phyloP scores from a whole-genome alignment of 2,113 vertebrate genomes.

The Silurus asotus region DNA sequence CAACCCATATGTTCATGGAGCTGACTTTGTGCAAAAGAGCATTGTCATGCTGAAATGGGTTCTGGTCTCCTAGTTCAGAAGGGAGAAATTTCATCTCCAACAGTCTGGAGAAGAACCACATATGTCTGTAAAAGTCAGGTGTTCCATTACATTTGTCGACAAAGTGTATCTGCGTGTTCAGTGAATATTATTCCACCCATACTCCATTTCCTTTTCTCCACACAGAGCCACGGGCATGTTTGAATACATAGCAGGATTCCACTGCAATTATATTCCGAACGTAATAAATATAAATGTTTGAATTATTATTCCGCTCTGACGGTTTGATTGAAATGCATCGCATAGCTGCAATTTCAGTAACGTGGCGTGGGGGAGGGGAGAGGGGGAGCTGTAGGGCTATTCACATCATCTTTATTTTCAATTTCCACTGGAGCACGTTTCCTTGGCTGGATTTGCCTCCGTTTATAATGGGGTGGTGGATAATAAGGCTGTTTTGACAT shows the following conservation, averaged over 20 bases:
- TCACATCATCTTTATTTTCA: background rate
- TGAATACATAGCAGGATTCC: background rate
- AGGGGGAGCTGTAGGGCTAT: background rate
- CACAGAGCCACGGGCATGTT: background rate
- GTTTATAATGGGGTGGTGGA: background rate
- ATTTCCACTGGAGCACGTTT: background rate
- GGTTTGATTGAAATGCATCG: background rate
- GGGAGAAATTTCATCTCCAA: too few species aligned
- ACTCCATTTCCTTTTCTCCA: background rate
- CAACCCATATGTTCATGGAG: too few species aligned
- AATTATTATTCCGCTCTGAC: background rate
- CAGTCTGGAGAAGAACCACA: too few species aligned
- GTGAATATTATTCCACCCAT: background rate
- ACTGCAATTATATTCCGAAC: background rate
- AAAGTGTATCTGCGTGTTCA: too few species aligned
- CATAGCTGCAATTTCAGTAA: background rate
- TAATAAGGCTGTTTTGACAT: background rate
- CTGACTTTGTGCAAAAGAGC: too few species aligned
- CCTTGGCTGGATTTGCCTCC: background rate
- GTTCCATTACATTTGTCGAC: too few species aligned
- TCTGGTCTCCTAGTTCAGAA: too few species aligned
- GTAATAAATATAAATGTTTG: slow-evolving; percentile 6
- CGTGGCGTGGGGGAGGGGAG: too few species aligned
- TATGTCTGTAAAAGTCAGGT: too few species aligned
- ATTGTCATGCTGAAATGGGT: too few species aligned